Evolutionary conservation across 2,113 vertebrate species (phyloP).

Genomic region (Noctilio leporinus): DNA sequence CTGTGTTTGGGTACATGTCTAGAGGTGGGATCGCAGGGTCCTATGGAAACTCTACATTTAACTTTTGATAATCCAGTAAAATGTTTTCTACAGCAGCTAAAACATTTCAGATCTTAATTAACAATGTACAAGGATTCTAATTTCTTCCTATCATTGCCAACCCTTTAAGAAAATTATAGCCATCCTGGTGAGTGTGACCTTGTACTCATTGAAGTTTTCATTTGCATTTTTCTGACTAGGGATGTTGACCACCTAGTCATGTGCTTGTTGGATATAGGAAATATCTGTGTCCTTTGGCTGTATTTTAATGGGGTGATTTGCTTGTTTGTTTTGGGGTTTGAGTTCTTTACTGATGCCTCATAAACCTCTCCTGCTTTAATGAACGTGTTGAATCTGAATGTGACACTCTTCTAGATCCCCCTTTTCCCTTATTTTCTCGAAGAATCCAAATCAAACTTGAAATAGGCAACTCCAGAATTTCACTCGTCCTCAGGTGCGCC

Average conservation of each 20-base stretch:
- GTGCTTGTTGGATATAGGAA: background rate
- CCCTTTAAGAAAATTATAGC: no score
- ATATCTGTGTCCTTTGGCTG: background rate
- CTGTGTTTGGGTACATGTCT: background rate
- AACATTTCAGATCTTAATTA: background rate
- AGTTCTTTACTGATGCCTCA: background rate
- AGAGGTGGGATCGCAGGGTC: background rate
- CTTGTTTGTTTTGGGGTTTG: background rate
- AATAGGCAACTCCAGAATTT: background rate
- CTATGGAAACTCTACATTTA: background rate
- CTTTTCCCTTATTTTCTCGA: background rate
- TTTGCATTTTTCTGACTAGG: background rate
- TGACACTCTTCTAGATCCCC: background rate
- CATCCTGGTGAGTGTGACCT: background rate
- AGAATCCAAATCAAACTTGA: background rate
- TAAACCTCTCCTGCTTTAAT: background rate
- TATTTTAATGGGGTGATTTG: background rate
- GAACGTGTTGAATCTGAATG: background rate
- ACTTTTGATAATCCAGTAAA: background rate
- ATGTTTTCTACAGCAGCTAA: background rate
- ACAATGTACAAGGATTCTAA: background rate
- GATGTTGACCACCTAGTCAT: background rate
- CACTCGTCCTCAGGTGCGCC: background rate
- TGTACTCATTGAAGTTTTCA: background rate
- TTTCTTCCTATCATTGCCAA: background rate